A percentile compares a stretch with the other conserved stretches of the same genome.
These are phyloP conservation scores for Colius striatus DNA, from an alignment of 2,113 vertebrate genomes.

Conservation along the genomic window DNA sequence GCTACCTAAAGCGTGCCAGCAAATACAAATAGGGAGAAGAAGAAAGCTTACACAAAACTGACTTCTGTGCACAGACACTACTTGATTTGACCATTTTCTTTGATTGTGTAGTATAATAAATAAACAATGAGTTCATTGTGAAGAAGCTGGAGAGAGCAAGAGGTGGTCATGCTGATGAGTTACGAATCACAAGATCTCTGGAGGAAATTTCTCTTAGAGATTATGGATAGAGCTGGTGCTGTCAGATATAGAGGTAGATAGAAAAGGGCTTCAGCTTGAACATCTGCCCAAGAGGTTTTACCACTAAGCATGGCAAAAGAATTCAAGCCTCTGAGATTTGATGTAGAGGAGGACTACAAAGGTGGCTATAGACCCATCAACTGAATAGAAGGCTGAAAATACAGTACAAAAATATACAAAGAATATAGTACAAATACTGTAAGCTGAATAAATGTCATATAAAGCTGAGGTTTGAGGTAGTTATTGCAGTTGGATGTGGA, in stretches of 20 bases:
- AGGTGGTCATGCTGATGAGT: neutral
- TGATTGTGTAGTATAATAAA: neutral
- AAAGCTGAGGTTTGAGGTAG: neutral
- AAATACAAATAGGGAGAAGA: neutral
- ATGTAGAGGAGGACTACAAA: neutral
- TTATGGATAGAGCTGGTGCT: neutral
- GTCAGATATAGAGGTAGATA: neutral
- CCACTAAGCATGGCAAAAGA: neutral
- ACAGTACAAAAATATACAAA: neutral
- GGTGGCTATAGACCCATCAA: neutral
- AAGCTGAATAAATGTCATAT: neutral
- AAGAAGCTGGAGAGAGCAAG: neutral
- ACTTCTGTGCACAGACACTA: neutral
- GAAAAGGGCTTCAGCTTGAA: neutral
- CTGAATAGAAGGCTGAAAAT: neutral
- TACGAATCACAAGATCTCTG: conserved; percentile 10
- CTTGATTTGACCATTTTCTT: neutral
- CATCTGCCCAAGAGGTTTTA: neutral
- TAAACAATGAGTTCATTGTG: neutral
- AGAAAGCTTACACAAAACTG: neutral
- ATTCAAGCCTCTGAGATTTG: neutral
- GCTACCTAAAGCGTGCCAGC: neutral
- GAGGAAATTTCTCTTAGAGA: neutral
- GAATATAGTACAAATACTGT: neutral
- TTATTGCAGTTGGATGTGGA: neutral